Percentiles rank a stretch among this genome's conserved stretches.
Evolutionary conservation across 2,888 invertebrate species (phyloP).

Genomic region (Drosophila borealis): DNA sequence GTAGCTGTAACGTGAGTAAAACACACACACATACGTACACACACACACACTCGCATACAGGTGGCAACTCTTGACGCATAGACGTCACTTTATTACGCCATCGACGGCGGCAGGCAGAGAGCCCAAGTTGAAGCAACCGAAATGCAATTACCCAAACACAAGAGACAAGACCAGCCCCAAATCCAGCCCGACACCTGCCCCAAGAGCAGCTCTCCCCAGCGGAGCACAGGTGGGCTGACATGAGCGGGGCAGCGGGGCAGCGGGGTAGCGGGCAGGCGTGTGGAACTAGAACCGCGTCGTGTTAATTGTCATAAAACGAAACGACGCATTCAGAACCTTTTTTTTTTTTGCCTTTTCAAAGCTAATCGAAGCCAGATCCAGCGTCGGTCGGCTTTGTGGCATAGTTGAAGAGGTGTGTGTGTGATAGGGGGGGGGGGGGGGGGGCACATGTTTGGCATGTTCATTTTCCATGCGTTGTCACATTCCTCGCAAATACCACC

Average conservation of each 20-base stretch:
- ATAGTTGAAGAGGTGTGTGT: not conserved
- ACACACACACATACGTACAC: conserved; percentile 7
- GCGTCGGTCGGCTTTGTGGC: not conserved
- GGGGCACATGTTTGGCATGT: conserved; percentile 50
- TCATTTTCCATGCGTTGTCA: conserved; percentile 51
- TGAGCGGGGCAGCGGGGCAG: not conserved
- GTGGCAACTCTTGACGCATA: conserved; percentile 38
- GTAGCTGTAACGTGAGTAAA: conserved; percentile 49
- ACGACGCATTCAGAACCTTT: conserved; percentile 56
- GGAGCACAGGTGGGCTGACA: not conserved
- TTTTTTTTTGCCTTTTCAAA: not conserved
- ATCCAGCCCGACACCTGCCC: not conserved
- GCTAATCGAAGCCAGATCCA: not conserved
- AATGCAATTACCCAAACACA: conserved; percentile 23
- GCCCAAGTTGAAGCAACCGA: conserved; percentile 5
- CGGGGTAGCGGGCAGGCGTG: not conserved
- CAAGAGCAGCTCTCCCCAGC: not conserved
- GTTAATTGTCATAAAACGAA: conserved; percentile 78
- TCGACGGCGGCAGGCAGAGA: conserved; percentile 30
- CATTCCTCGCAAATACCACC: conserved; percentile 58
- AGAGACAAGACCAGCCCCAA: not conserved
- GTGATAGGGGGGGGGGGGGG: not conserved
- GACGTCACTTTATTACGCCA: conserved; percentile 66
- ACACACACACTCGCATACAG: conserved; percentile 2
- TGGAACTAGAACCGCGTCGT: conserved; percentile 20